Evolutionary conservation across 2,888 invertebrate species (phyloP), one percentile per base, ranked within the genome.

Genomic region (Dryobota labecula): DNA sequence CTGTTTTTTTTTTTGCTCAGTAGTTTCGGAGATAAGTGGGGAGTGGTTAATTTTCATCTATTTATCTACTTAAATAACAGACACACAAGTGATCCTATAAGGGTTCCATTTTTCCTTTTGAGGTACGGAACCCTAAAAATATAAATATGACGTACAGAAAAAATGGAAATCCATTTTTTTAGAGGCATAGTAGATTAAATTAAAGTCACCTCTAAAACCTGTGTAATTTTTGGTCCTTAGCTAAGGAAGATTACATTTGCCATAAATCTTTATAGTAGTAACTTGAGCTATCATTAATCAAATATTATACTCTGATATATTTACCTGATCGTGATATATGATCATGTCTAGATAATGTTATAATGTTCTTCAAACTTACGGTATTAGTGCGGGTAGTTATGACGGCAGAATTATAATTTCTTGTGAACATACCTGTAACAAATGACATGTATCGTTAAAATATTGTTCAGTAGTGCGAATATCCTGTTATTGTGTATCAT

Each of bases 351-450:
- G 45, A 80, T 65, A 65, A 73, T 45, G n/a, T 54, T 38, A 36
- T 47, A 41, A 18, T 66, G 24, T 36, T n/a, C 70, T 43, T 33
- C n/a, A 33, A 51, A 81, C 76, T 76, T 69, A 82, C 82, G n/a
- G 13, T 51, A 20, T 11, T 0, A 43, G 6, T 11, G 11, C 8
- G 11, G 7, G 33, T 13, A 5, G 0, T n/a, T 2, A 11, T 13
- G 13, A 3, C 41, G 6, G 11, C 15, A 49, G 18, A 45, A n/a
- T 8, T 20, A 33, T 20, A 47, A 20, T 51, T 70, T 38, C 27
- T 49, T 4, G 9, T 11, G 20, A 36, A 66, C 83, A 36, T 82
- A 79, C 83, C 79, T 79, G 79, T 15, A 79, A 79, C 62, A 72
- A 78, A 70, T 18, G 13, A 61, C 60, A 66, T n/a, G 0, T 41